Conservation (phyloP, 1,140 invertebrate genomes). For the Hormaphis cornu region DNA sequence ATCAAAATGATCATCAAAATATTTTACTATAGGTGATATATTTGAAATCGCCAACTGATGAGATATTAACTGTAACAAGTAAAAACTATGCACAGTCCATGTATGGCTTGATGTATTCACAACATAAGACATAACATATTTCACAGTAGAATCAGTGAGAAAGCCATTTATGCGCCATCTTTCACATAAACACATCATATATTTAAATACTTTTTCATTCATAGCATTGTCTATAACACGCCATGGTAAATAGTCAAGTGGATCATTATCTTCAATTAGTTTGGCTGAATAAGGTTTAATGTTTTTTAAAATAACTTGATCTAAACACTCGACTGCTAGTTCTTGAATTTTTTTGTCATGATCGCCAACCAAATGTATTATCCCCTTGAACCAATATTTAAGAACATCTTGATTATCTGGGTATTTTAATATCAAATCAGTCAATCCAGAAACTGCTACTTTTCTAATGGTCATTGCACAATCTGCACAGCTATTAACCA, state of each 20-base stretch:
- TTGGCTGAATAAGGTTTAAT: conserved; percentile 18
- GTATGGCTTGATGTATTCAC: background rate
- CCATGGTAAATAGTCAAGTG: conserved; percentile 16
- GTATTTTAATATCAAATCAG: conserved; percentile 14
- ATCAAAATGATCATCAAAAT: background rate
- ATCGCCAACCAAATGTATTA: conserved; percentile 25
- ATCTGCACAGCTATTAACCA: conserved; percentile 5
- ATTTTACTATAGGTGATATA: background rate
- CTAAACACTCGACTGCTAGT: conserved; percentile 13
- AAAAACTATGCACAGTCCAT: conserved; percentile 17
- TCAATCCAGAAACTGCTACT: background rate
- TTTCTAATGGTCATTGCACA: conserved; percentile 18
- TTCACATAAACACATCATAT: conserved; percentile 25
- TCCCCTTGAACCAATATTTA: conserved; percentile 24
- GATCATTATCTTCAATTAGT: background rate
- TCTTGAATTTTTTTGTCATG: conserved; percentile 29
- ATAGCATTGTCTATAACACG: conserved; percentile 12
- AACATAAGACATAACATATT: conserved; percentile 13
- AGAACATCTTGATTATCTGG: conserved; percentile 22
- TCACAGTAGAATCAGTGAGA: background rate
- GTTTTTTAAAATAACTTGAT: conserved; percentile 18
- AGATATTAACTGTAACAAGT: conserved; percentile 24
- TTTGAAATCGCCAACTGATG: conserved; percentile 12
- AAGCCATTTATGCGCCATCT: conserved; percentile 3
- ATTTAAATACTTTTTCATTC: conserved; percentile 19